A percentile compares a stretch with the other conserved stretches of the same genome.
phyloP scores from a whole-genome alignment of 2,113 vertebrate species.

The Nothocercus julius region DNA sequence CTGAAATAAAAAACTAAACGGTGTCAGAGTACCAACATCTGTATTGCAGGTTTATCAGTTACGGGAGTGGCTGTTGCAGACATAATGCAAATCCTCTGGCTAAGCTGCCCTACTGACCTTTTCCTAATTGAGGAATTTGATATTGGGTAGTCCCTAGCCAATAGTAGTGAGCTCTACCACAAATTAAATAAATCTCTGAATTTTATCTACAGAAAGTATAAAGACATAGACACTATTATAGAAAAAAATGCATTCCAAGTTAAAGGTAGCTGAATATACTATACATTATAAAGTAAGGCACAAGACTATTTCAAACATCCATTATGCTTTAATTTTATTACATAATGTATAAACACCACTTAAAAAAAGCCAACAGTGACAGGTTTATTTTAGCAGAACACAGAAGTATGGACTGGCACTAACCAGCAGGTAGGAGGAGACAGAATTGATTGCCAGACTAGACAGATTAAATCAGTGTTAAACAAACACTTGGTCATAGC shows the following conservation, averaged over 20 bases:
- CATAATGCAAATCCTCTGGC: background rate
- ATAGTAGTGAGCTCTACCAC: background rate
- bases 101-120: background rate
- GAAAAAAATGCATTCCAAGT: background rate
- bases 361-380: background rate
- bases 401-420: background rate
- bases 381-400: slow-evolving; percentile 37
- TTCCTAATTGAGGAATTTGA: background rate
- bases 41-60: background rate
- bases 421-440: background rate
- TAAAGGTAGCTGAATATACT: background rate
- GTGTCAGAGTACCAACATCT: background rate
- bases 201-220: background rate
- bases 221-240: background rate
- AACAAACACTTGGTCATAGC: background rate
- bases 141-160: background rate
- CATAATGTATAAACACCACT: slow-evolving; percentile 43
- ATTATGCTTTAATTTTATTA: slow-evolving; percentile 48
- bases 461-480: background rate
- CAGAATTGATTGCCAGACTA: background rate
- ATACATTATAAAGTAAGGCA: background rate
- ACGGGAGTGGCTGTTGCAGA: background rate
- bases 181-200: fast-evolving
- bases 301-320: background rate
- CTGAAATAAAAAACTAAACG: background rate